Evolutionary conservation across 2,113 vertebrate species (phyloP).

Genomic region (Grammomys surdaster): DNA sequence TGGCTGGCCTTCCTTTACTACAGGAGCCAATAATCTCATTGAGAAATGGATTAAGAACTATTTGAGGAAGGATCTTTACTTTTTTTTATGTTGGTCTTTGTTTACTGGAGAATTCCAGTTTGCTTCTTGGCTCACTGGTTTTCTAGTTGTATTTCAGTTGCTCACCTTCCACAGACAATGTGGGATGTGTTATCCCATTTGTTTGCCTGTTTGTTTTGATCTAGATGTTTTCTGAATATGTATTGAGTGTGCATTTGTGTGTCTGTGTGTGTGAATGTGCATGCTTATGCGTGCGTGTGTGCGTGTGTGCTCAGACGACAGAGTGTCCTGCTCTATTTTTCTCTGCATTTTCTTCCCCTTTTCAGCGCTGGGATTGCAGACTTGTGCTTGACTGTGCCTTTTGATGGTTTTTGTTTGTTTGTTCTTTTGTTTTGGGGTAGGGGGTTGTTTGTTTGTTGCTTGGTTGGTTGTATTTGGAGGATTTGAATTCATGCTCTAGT

Average conservation of each 20-base stretch:
- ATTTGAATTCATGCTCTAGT: background rate
- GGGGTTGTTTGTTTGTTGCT: background rate
- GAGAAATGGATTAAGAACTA: background rate
- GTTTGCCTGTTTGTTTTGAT: background rate
- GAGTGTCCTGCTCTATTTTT: background rate
- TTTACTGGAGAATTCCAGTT: background rate
- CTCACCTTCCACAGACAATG: background rate
- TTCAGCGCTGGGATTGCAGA: background rate
- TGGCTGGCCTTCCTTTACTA: slow-evolving; percentile 1
- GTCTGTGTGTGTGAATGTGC: background rate
- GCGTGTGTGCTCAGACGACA: no score
- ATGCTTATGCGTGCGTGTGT: no score
- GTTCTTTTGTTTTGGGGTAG: no score
- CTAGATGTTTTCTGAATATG: no score
- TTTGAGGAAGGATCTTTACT: background rate
- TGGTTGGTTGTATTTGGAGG: background rate
- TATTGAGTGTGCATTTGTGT: background rate
- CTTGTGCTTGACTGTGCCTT: background rate
- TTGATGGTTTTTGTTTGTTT: background rate
- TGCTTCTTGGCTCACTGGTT: background rate
- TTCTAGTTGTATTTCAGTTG: background rate
- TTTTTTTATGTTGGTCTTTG: background rate
- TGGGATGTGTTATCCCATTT: background rate
- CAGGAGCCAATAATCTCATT: background rate
- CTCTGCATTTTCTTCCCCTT: background rate